phyloP scores from a whole-genome alignment of 1,140 invertebrate genomes.

The Lineus longissimus region DNA sequence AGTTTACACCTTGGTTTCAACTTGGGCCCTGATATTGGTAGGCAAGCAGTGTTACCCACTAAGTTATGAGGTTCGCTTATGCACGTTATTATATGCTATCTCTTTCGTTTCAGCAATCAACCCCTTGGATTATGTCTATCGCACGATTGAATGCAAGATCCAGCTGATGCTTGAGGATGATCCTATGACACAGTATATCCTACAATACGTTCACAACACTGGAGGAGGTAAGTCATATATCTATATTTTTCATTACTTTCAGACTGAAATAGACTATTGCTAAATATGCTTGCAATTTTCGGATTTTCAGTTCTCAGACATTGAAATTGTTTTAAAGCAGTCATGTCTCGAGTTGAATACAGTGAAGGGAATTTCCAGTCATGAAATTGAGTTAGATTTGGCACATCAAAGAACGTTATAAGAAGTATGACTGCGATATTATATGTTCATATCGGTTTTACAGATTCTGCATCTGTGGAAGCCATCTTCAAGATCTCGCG shows the following conservation, averaged over 20 bases:
- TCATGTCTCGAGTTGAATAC: too few relatives aligned
- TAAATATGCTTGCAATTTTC: too few relatives aligned
- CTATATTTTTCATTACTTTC: constrained; percentile 4
- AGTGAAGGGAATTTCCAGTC: too few relatives aligned
- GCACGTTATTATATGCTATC: not conserved
- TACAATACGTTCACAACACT: constrained; percentile 54
- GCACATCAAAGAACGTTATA: too few relatives aligned
- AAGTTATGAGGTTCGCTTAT: constrained; percentile 5
- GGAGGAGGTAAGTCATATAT: constrained; percentile 31
- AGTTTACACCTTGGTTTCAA: too few relatives aligned
- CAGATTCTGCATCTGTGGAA: constrained; percentile 24
- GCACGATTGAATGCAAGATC: constrained; percentile 47
- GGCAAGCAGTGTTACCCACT: too few relatives aligned
- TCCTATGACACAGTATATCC: constrained; percentile 52
- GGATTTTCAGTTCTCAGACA: not conserved
- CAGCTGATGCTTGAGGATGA: constrained; percentile 38
- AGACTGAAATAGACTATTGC: not conserved
- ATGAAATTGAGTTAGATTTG: too few relatives aligned
- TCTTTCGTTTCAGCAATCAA: constrained; percentile 46
- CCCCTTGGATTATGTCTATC: constrained; percentile 56
- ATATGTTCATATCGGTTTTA: too few relatives aligned
- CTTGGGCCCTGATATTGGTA: not conserved
- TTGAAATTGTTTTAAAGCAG: not conserved
- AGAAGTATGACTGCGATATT: too few relatives aligned
- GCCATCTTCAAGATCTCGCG: constrained; percentile 48